phyloP scores from a whole-genome alignment of 2,888 invertebrate species.

The Bimastos eiseni region DNA sequence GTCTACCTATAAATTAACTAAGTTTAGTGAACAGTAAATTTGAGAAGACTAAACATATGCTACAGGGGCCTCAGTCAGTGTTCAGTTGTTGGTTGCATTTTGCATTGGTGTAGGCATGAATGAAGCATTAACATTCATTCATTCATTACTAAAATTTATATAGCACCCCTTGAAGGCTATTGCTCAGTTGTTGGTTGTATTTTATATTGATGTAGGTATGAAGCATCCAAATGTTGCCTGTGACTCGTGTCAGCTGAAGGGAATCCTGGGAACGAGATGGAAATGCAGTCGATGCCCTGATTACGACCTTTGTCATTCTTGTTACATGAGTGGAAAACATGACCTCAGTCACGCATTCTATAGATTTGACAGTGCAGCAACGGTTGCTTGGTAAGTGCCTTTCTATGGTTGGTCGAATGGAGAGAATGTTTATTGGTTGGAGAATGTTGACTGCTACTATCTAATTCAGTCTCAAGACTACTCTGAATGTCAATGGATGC shows the following conservation, averaged over 20 bases:
- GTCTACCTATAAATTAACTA: too few species aligned
- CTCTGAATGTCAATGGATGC: not conserved
- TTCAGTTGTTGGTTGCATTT: too few species aligned
- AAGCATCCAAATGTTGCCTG: constrained; percentile 79
- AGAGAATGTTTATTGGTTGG: not conserved
- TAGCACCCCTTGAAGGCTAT: too few species aligned
- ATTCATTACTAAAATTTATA: too few species aligned
- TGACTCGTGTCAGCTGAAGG: constrained; percentile 77
- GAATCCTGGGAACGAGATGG: constrained; percentile 81
- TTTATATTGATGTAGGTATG: not conserved
- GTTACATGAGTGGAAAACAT: constrained; percentile 82
- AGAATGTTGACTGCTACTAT: not conserved
- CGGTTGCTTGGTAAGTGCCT: not conserved
- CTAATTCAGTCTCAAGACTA: not conserved
- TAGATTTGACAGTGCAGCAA: constrained; percentile 1
- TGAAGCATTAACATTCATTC: too few species aligned
- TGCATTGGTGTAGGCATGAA: not conserved
- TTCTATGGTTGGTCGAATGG: not conserved
- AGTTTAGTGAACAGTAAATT: too few species aligned
- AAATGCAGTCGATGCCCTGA: constrained; percentile 79
- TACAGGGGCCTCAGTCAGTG: too few species aligned
- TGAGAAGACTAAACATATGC: too few species aligned
- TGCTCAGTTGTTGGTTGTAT: too few species aligned
- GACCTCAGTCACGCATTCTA: constrained; percentile 77
- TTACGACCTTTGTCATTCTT: constrained; percentile 81